Evolutionary conservation across 2,113 vertebrate genomes (phyloP), one percentile per base, ranked within the genome.

Genomic region (Ptilonorhynchus violaceus): DNA sequence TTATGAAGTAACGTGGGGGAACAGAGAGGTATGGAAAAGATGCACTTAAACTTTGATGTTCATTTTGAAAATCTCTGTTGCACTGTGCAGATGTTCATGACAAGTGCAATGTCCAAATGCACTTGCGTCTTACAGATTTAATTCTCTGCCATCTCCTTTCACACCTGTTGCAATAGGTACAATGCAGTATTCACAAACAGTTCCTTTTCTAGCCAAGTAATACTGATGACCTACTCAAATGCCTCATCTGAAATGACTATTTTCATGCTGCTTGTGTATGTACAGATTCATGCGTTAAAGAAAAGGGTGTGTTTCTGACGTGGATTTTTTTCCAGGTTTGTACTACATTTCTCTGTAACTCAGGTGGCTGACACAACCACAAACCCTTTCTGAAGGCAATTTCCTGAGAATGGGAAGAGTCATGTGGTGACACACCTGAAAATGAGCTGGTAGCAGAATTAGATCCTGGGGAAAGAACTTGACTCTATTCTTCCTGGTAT

Each of bases 21-120:
- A 60, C 7, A 21, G 10, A 44, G 6, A 56, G 5, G 2, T 19
- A 55, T 37, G 19, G 10, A 59, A 67, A 80, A 72, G 4, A 44
- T 27, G 6, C 7, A 12, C 19, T 47, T 70, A 80, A 56, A 67
- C 16, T 11, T 47, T 1, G 0, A 2, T 31, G 15, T 9, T 27
- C 55, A 25, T 39, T 85, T 77, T 66, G 8, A 68, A 77, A 78
- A 50, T 39, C 12, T 80, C 17, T 33, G 2, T 35, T 68, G 14
- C 16, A 7, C 9, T 75, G 5, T 62, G n/a, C 27, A 69, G 28
- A 37, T 37, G 5, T 24, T 76, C 6, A 44, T 30, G 14, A 88
- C 11, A 59, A n/a, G n/a, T 11, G 1, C 23, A 52, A 25, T 33
- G 15, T 63, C 41, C 18, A 62, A 79, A 67, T 72, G 19, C 70